Base-by-base conservation (phyloP, 2,797 vertebrate species). In the Oryzias dopingdopingensis region DNA sequence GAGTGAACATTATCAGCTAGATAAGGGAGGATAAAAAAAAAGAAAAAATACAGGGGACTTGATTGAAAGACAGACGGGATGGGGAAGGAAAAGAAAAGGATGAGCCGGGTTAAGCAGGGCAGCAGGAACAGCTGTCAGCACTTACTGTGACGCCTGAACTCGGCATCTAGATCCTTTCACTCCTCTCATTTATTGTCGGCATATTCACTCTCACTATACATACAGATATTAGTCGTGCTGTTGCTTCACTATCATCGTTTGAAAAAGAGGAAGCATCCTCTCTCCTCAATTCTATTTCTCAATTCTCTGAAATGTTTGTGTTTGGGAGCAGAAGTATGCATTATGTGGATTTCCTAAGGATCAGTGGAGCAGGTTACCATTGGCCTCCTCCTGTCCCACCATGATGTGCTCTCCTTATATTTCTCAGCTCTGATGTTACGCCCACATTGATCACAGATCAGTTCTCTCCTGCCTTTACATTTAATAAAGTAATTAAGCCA, bases 361-460 rank as follows among this genome's bases (percentile, higher is more conserved):
- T 87, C 86, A 88, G 67, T 73, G 70, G 79, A 86, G 79, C 77
- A 73, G 82, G 82, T 88, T 84, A 79, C 56, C 62, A 59, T 76
- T 13, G 52, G 70, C 51, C 59, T 71, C 67, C 71, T 52, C 67
- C 67, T 70, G 55, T 72, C 79, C 75, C 50, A 67, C 67, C 45
- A 49, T 59, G 62, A 53, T 67, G 40, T 32, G 18, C 65, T 57
- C 65, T 49, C 52, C 48, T 79, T 86, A 83, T 85, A 65, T 74
- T 65, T 59, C 59, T 63, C 57, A 75, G 59, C 70, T 57, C 66
- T 82, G 74, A 80, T 71, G 65, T 76, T 83, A 83, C 82, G 80
- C 79, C 75, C 61, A 70, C 72, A 69, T 75, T 85, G 77, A 84
- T 84, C 68, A 70, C 61, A 59, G 77, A 79, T 81, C 42, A 45